Conservation (phyloP, 2,888 invertebrate species). For the Apoda limacodes region DNA sequence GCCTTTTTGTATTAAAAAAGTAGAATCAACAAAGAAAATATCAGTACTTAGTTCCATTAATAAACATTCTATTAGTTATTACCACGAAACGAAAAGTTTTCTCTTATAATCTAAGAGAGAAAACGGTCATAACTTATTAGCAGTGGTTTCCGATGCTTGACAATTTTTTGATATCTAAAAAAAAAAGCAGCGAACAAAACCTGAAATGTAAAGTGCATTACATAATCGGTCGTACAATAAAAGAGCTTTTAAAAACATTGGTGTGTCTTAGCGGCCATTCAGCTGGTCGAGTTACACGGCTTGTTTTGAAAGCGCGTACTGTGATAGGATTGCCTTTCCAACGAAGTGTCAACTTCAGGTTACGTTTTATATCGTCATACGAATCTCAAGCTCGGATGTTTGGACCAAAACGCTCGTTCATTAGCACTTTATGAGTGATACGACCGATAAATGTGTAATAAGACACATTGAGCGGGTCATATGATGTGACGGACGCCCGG, state of each 20-base stretch:
- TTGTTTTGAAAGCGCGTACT: slow-evolving; percentile 63
- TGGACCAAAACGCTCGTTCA: slow-evolving; percentile 64
- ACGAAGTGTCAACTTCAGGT: slow-evolving; percentile 65
- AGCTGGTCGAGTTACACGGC: slow-evolving; percentile 55
- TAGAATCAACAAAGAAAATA: too few species aligned
- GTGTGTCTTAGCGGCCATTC: slow-evolving; percentile 49
- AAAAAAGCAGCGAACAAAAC: too few species aligned
- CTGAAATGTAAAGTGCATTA: too few species aligned
- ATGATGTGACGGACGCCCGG: slow-evolving; percentile 56
- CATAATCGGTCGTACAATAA: slow-evolving; percentile 55
- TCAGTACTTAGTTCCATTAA: too few species aligned
- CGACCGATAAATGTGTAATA: slow-evolving; percentile 68
- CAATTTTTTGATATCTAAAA: too few species aligned
- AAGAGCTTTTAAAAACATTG: slow-evolving; percentile 64
- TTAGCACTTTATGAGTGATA: slow-evolving; percentile 70
- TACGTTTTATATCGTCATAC: slow-evolving; percentile 66
- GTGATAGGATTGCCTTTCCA: slow-evolving; percentile 47
- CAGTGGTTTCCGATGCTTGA: too few species aligned
- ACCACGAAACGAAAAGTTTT: too few species aligned
- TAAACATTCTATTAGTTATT: too few species aligned
- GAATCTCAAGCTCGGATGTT: slow-evolving; percentile 69
- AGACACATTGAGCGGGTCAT: slow-evolving; percentile 63
- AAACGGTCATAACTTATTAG: too few species aligned
- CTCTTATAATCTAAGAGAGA: too few species aligned
- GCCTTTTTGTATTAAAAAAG: too few species aligned